These are phyloP conservation scores for Eleginops maclovinus DNA, from an alignment of 2,113 vertebrate genomes.

Conservation along the genomic window DNA sequence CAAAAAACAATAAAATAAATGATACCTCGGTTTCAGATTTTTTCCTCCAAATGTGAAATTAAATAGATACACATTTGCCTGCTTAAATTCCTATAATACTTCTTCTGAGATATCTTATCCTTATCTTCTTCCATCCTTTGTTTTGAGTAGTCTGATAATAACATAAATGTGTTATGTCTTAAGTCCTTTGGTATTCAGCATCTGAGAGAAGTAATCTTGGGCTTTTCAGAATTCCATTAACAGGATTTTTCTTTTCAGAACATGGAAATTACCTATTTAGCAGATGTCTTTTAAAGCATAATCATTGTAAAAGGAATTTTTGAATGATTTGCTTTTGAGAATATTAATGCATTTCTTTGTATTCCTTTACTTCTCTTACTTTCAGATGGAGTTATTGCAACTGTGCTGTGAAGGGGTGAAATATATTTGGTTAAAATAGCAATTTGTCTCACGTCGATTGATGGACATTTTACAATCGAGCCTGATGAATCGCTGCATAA, in stretches of 20 bases:
- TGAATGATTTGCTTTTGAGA: constrained; percentile 37
- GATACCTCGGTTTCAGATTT: too few species aligned
- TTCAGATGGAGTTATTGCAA: neutral
- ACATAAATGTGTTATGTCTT: constrained; percentile 12
- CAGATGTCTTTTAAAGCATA: constrained; percentile 53
- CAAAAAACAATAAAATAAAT: too few species aligned
- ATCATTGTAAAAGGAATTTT: constrained; percentile 56
- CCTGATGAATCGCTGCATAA: constrained; percentile 47
- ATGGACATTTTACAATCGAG: constrained; percentile 31
- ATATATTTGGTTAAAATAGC: constrained; percentile 52
- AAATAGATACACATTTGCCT: neutral
- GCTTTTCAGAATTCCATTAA: constrained; percentile 33
- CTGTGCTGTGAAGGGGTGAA: constrained; percentile 24
- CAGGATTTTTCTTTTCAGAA: constrained; percentile 38
- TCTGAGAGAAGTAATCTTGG: neutral
- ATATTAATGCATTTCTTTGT: constrained; percentile 49
- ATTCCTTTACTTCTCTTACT: constrained; percentile 8
- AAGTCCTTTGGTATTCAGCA: constrained; percentile 35
- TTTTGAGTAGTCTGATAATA: neutral
- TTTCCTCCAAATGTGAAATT: neutral
- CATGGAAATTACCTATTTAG: constrained; percentile 60
- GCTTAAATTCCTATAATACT: neutral
- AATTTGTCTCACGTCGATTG: constrained; percentile 8
- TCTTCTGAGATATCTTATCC: neutral
- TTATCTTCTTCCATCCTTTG: neutral